Percentiles rank a stretch among this genome's conserved stretches.
Conservation (phyloP, 2,797 vertebrate species). For the Macrochelys suwanniensis region DNA sequence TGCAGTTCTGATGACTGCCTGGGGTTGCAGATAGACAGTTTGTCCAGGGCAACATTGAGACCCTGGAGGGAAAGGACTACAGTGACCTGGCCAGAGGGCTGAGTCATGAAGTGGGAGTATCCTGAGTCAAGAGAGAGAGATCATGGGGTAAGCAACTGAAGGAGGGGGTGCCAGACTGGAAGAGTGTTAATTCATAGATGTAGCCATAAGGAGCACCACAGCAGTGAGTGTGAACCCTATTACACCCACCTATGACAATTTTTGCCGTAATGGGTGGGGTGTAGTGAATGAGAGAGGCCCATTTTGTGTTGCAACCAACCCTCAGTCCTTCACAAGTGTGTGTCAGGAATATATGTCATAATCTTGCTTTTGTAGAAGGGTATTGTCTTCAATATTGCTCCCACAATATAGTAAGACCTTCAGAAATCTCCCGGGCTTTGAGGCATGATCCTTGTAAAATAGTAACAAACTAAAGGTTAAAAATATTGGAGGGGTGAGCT, state of each 20-base stretch:
- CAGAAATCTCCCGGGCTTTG: not conserved
- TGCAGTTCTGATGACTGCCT: not conserved
- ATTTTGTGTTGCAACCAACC: not conserved
- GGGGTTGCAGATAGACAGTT: not conserved
- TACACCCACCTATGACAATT: accelerated
- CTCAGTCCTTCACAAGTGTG: not conserved
- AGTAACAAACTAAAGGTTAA: not conserved
- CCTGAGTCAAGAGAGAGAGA: not conserved
- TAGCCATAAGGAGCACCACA: not conserved
- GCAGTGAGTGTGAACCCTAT: not conserved
- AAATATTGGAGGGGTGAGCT: accelerated
- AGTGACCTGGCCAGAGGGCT: not conserved
- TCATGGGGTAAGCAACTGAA: not conserved
- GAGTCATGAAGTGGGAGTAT: not conserved
- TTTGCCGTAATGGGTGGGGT: not conserved
- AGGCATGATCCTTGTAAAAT: not conserved
- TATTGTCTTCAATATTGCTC: not conserved
- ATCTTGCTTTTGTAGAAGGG: not conserved
- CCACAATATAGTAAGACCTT: not conserved
- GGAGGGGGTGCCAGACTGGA: not conserved
- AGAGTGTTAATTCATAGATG: not conserved
- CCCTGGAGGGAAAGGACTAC: not conserved
- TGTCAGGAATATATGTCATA: not conserved
- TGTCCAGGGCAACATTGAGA: not conserved
- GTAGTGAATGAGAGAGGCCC: not conserved